Evolutionary conservation across 2,888 invertebrate genomes (phyloP), one percentile per base, ranked within the genome.

Genomic region (Noctua janthe): DNA sequence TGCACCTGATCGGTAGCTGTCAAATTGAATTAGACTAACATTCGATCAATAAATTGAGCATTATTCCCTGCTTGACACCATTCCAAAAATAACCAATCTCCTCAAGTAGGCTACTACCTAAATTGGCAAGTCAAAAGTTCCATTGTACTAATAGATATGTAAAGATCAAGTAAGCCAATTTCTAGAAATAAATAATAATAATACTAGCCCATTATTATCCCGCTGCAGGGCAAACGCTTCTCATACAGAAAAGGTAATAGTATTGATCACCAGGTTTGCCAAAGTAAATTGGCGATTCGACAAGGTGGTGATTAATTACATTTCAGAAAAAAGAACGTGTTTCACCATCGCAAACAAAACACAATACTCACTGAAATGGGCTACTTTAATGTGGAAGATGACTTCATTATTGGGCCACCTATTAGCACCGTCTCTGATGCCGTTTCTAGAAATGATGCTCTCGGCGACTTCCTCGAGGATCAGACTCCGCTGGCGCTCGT

Each of bases 351-450:
- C 59, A 62, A 62, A 29, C 1, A 4, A 59, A 59, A 59, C 66
- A 35, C 64, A 39, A 43, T 23, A 67, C 97, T 95, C 92, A 97
- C 97, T 92, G 82, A 97, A 97, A 87, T 97, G 96, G 86, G 96
- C 95, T 64, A 88, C 93, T 87, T 96, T 96, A 76, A 97, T 96
- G 74, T 93, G 96, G 85, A 95, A 97, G 83, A 97, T 91, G 29
- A 97, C 94, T 92, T 96, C 95, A 86, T 96, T 96, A 83, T 96
- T 92, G 0, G 97, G 97, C 97, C 97, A 97, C 17, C 95, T 92
- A 87, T 95, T 97, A 2, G 96, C 95, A 79, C 93, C 94, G 82
- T 97, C 39, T 39, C 39, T 39, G 39, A 39, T 39, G 39, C 39
- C 97, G 84, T 97, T 97, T 73, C 97, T 94, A 4, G 96, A 17